phyloP scores from a whole-genome alignment of 1,140 invertebrate genomes.

The Adoxophyes honmai region DNA sequence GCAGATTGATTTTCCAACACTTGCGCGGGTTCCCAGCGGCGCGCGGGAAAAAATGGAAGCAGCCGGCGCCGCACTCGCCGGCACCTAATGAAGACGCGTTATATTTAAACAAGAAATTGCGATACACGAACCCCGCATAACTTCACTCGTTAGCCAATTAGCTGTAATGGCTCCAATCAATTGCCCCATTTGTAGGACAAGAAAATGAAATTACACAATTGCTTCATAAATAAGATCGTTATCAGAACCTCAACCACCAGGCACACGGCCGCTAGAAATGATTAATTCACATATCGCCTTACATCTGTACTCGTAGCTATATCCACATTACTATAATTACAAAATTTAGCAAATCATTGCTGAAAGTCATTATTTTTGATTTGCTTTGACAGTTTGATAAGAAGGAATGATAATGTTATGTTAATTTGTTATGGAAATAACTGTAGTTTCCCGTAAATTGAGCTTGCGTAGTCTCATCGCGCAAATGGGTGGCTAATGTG shows the following conservation, averaged over 20 bases:
- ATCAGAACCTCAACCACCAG: not conserved
- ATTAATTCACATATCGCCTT: not conserved
- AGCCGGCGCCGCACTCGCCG: constrained; percentile 23
- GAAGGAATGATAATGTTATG: constrained; percentile 69
- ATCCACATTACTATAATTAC: constrained; percentile 46
- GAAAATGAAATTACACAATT: constrained; percentile 25
- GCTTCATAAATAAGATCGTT: constrained; percentile 11
- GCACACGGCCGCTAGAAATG: not conserved
- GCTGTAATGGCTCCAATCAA: constrained; percentile 42
- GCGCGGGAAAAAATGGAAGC: constrained; percentile 38
- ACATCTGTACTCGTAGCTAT: not conserved
- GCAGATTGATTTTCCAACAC: constrained; percentile 55
- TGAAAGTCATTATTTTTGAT: constrained; percentile 36
- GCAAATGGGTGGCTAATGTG: constrained; percentile 43
- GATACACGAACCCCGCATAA: constrained; percentile 44
- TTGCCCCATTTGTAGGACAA: constrained; percentile 40
- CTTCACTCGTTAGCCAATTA: constrained; percentile 50
- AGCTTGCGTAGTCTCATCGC: constrained; percentile 5
- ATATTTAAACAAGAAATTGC: constrained; percentile 69
- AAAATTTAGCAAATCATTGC: constrained; percentile 61
- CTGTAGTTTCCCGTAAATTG: constrained; percentile 8
- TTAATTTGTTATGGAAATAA: constrained; percentile 13
- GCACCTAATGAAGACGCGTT: constrained; percentile 52
- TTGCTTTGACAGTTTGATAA: constrained; percentile 29
- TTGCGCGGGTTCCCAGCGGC: constrained; percentile 53